Percentiles rank a stretch among this genome's conserved stretches.
These are phyloP conservation scores for Ispidina lecontei DNA, from an alignment of 2,797 vertebrate genomes.

Conservation along the genomic window DNA sequence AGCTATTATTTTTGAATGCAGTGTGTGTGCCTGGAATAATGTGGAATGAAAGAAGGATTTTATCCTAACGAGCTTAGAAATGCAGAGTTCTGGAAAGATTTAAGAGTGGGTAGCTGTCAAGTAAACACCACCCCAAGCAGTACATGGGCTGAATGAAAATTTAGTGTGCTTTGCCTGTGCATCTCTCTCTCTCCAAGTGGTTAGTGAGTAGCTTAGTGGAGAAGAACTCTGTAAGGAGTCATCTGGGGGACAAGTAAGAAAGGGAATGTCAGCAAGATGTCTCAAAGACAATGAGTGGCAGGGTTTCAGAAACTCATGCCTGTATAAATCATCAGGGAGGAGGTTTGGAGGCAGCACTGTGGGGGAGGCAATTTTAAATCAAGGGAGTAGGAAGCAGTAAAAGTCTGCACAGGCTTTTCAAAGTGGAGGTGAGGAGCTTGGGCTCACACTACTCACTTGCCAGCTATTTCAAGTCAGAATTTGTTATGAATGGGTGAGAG, in stretches of 20 bases:
- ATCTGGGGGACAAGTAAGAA: too few species aligned
- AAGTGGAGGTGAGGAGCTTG: background rate
- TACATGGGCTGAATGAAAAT: too few species aligned
- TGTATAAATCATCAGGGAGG: background rate
- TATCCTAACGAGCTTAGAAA: conserved; percentile 13
- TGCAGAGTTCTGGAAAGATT: background rate
- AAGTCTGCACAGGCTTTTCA: background rate
- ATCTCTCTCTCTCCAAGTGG: too few species aligned
- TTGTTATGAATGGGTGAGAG: background rate
- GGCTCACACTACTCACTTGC: accelerated
- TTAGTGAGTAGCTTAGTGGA: too few species aligned
- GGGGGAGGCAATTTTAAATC: background rate
- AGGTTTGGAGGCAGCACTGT: background rate
- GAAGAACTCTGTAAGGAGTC: too few species aligned
- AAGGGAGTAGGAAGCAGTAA: background rate
- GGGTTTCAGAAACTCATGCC: background rate
- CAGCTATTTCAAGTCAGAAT: background rate
- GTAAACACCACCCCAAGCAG: too few species aligned
- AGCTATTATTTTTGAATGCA: conserved; percentile 38
- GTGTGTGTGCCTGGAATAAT: conserved; percentile 36
- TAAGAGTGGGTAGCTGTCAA: too few species aligned
- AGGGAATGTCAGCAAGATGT: too few species aligned
- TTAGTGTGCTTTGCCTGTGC: too few species aligned
- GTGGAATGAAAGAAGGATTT: background rate
- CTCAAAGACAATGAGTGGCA: too few species aligned